A percentile compares a stretch with the other conserved stretches of the same genome.
These are phyloP conservation scores for Nettapus auritus DNA, from an alignment of 2,113 vertebrate species.

Conservation along the genomic window DNA sequence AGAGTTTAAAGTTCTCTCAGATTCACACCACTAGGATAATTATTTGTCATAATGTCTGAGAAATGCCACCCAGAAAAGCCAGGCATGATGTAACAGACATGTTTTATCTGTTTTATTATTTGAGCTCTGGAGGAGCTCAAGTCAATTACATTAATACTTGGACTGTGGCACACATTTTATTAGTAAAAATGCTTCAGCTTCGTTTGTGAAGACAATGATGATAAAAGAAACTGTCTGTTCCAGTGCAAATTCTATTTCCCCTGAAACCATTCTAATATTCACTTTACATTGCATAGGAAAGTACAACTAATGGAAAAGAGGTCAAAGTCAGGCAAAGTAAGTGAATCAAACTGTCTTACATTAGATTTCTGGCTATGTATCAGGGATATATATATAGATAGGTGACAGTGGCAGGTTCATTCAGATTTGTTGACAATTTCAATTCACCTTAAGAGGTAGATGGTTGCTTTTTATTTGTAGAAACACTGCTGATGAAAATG, in stretches of 20 bases:
- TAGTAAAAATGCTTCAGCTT: background rate
- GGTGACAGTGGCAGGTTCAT: background rate
- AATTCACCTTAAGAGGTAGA: background rate
- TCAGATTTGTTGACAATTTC: background rate
- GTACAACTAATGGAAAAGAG: background rate
- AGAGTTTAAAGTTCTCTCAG: background rate
- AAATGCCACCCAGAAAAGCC: background rate
- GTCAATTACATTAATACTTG: background rate
- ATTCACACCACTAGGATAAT: background rate
- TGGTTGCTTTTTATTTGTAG: background rate
- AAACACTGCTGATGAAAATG: background rate
- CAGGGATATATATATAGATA: background rate
- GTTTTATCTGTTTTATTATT: background rate
- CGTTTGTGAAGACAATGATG: background rate
- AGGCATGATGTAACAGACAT: background rate
- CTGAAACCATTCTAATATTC: background rate
- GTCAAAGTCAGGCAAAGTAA: background rate
- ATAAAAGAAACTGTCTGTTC: background rate
- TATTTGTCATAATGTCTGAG: background rate
- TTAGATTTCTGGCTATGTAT: background rate
- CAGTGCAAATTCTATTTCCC: background rate
- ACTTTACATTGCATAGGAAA: background rate
- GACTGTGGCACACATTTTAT: background rate
- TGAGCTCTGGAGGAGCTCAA: background rate
- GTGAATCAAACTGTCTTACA: background rate